Evolutionary conservation across 2,888 invertebrate genomes (phyloP).

Genomic region (Tanypteryx hageni): DNA sequence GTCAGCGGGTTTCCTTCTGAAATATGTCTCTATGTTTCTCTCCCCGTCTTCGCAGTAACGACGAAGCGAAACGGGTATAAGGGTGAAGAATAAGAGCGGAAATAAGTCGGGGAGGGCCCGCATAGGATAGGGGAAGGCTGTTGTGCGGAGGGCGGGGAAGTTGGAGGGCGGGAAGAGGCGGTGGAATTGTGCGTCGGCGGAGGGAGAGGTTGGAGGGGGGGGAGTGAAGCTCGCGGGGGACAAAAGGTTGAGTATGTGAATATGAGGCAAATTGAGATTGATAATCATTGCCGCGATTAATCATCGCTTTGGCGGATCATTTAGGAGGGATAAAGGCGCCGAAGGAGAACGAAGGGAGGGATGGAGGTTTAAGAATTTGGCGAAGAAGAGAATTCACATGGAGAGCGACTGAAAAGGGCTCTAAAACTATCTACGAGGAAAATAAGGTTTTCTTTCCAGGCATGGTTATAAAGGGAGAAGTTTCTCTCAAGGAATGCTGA

Average conservation of each 20-base stretch:
- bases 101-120: background rate
- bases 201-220: background rate
- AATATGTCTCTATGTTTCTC: too few species aligned
- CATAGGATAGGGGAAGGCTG: too few species aligned
- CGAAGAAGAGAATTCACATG: background rate
- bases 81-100: background rate
- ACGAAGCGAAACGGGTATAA: background rate
- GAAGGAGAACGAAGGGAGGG: background rate
- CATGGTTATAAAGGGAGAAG: background rate
- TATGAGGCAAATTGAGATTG: conserved; percentile 29
- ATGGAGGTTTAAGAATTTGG: background rate
- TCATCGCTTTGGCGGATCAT: background rate
- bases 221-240: background rate
- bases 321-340: background rate
- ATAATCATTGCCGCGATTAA: background rate
- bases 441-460: too few species aligned
- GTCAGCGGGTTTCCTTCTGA: too few species aligned
- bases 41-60: background rate
- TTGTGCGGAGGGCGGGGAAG: too few species aligned
- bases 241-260: background rate
- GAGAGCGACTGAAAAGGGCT: background rate
- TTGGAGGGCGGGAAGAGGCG: background rate
- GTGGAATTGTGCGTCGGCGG: background rate
- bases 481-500: background rate
- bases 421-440: too few species aligned